These are phyloP conservation scores for Aurelia sp. DNA, from an alignment of 30 jellyfish, hydroid and myxozoan genomes.

Conservation along the genomic window DNA sequence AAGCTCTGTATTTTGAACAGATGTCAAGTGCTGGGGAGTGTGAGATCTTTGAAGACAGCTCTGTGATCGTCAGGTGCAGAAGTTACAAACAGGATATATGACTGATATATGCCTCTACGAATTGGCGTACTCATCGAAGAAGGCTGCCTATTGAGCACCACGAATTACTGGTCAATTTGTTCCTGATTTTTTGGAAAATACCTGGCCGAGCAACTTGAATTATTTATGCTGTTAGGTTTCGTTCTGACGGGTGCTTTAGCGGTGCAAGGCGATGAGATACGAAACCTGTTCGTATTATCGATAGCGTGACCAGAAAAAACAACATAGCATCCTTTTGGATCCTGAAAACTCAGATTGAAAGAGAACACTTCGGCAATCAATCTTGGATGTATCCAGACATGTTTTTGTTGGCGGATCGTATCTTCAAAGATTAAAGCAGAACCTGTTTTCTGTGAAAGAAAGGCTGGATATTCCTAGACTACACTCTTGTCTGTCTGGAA, in stretches of 20 bases:
- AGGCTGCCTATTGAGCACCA: too few species aligned
- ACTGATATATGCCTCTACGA: too few species aligned
- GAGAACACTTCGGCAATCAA: too few species aligned
- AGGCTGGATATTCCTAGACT: slow-evolving; percentile 6
- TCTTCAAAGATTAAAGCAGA: not conserved
- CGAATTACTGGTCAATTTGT: too few species aligned
- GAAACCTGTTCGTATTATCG: slow-evolving; percentile 13
- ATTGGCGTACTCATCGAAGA: too few species aligned
- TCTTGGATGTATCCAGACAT: not conserved
- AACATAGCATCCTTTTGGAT: not conserved
- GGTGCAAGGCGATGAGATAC: slow-evolving; percentile 23
- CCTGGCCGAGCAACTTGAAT: slow-evolving; percentile 38
- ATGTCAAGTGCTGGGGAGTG: too few species aligned
- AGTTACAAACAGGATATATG: too few species aligned
- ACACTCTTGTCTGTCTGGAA: not conserved
- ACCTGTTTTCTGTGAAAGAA: not conserved
- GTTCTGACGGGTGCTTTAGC: slow-evolving; percentile 26
- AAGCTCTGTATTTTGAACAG: too few species aligned
- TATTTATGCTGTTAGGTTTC: slow-evolving; percentile 28
- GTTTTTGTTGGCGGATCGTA: not conserved
- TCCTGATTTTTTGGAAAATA: not conserved
- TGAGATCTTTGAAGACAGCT: too few species aligned
- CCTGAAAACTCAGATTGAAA: not conserved
- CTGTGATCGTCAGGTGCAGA: too few species aligned
- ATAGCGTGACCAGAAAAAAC: slow-evolving; percentile 60